Base-by-base conservation (phyloP, 1,140 invertebrate genomes). In the Arctopsyche grandis region DNA sequence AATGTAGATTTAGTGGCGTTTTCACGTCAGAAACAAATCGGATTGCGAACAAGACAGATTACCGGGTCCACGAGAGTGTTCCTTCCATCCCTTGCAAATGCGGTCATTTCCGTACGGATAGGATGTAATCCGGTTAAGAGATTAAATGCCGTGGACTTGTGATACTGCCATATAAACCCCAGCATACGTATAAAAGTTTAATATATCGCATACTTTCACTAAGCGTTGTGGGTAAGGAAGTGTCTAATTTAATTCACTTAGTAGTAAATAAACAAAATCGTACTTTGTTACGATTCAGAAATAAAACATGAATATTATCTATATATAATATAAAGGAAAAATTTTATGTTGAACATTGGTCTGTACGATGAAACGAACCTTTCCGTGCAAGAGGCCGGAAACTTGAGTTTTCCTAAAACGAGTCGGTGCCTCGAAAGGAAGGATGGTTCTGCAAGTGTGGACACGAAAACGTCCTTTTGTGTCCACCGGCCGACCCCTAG, bases 11-110 rank as follows among this genome's bases (percentile, higher is more conserved):
- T 79, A 75, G 75, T 75, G 38, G 48, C 38, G 73, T 79, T 70
- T 38, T 19, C 56, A 60, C 56, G 56, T 60, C 48, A 69, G 52
- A 66, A 69, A 69, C 66, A 80, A 80, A 80, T 80, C 79, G 79
- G 75, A 77, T 80, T 80, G 74, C 66, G 74, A 80, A 80, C 75
- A 80, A 76, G 75, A 77, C 46, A 77, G 75, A 80, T 80, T 80
- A 77, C 44, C 69, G 71, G 19, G 48, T 60, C 16, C n/a, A 16
- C 16, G 21, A n/a, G 66, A 22, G 22, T 14, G n/a, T 12, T 48
- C 21, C 38, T 43, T 46, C 69, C 38, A 22, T 46, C 46, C 19
- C n/a, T 22, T 4, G 26, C 29, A 43, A 75, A 56, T 24, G 43
- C 43, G 74, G 74, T 73, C 69, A 69, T 44, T 44, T 69, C 38